Base-by-base conservation (phyloP, 2,888 invertebrate species). In the Xylocampa areola region DNA sequence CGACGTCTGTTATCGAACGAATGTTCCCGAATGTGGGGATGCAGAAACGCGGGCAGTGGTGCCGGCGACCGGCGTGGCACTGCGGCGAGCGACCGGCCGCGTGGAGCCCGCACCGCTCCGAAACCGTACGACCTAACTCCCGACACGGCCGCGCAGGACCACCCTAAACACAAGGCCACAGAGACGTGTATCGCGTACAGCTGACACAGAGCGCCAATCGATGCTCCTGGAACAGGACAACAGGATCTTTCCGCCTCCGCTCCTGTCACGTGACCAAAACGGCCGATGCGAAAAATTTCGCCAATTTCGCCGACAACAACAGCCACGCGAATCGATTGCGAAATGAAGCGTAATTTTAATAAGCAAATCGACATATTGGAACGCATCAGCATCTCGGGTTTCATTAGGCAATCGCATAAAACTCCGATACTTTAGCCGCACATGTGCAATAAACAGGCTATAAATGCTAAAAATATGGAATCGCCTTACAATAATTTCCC, bases 201-300 rank as follows among this genome's bases (percentile, higher is more conserved):
- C 6, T 8, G 19, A 41, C 43, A 14, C 48, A 75, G 77, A 81
- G 85, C 84, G 81, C 91, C 88, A 93, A 94, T 93, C 93, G 93
- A 94, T 93, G 92, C 81, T 88, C 86, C 89, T 87, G 89, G 84
- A 90, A 89, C 91, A 91, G 90, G 91, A 91, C 90, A 88, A 88
- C 89, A 86, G 83, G n/a, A 88, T 89, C 90, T 87, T 86, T 89
- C 87, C 92, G 91, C 89, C 89, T 88, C 87, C 89, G 87, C 88
- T 87, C 80, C 87, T 84, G 83, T 86, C 81, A 86, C 85, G 82
- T 84, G 81, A 84, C 77, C 81, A 71, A 77, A 78, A 75, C 72
- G 75, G 65, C 76, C 80, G 77, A 79, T 81, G 84, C 81, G 80
- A 86, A 51, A 62, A 86, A 87, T 89, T 88, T 84, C 83, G 79